phyloP scores from a whole-genome alignment of 2,113 vertebrate species.

The Malurus melanocephalus region DNA sequence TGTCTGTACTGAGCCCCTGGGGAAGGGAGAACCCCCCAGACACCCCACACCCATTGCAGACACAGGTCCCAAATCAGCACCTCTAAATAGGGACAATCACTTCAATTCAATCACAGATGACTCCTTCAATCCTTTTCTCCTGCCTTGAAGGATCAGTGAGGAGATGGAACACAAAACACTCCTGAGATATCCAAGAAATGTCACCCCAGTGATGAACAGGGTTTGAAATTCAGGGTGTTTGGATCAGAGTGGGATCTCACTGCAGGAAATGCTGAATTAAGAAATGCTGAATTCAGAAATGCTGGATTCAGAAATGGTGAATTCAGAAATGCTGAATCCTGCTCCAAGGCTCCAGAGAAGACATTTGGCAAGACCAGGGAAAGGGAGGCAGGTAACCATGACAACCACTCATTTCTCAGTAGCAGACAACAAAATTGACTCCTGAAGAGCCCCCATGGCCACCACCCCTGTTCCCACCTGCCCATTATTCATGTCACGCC shows the following conservation, averaged over 20 bases:
- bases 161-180: not conserved
- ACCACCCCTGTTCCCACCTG: not conserved
- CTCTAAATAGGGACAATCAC: too few relatives aligned
- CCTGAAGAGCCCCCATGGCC: not conserved
- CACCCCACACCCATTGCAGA: accelerated
- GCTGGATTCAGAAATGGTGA: not conserved
- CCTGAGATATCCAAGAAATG: accelerated
- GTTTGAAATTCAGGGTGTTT: not conserved
- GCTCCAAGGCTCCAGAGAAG: slow-evolving; percentile 32
- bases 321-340: not conserved
- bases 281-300: not conserved
- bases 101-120: accelerated
- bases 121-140: accelerated
- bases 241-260: not conserved
- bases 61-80: not conserved
- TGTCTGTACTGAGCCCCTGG: accelerated
- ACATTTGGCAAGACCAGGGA: not conserved
- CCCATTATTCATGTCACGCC: accelerated
- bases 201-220: not conserved
- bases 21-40: not conserved
- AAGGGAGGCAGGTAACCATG: slow-evolving; percentile 30
- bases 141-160: accelerated
- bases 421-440: not conserved
- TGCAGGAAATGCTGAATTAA: not conserved
- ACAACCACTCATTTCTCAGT: not conserved